A percentile compares a stretch with the other conserved stretches of the same genome.
Conservation (phyloP, 2,113 vertebrate genomes). For the Anoplopoma fimbria region DNA sequence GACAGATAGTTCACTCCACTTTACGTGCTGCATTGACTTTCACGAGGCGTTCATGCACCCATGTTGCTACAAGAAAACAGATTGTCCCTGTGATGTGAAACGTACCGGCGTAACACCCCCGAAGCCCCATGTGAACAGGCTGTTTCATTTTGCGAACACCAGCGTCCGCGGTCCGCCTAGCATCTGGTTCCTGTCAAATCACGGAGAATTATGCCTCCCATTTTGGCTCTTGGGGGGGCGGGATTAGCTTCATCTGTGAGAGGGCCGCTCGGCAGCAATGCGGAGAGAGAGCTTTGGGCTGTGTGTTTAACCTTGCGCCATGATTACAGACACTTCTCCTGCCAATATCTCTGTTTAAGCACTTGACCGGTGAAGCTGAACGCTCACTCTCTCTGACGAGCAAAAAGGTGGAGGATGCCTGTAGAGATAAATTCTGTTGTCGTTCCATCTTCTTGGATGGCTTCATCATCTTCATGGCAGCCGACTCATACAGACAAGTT, state of each 20-base stretch:
- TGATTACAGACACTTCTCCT: conserved; percentile 31
- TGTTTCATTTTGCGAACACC: conserved; percentile 59
- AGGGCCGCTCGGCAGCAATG: too few species aligned
- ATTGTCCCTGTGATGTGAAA: conserved; percentile 46
- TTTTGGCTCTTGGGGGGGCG: conserved; percentile 44
- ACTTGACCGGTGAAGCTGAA: conserved; percentile 1
- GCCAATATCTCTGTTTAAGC: conserved; percentile 26
- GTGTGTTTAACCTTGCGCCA: conserved; percentile 47
- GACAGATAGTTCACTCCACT: not conserved
- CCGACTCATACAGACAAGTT: conserved; percentile 25
- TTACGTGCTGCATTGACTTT: conserved; percentile 28
- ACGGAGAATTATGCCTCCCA: conserved; percentile 41
- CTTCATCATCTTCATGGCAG: conserved; percentile 36
- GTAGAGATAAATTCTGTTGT: conserved; percentile 19
- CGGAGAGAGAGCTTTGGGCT: conserved; percentile 10
- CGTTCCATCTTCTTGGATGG: conserved; percentile 7
- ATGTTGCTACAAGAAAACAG: conserved; percentile 39
- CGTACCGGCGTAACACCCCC: conserved; percentile 5
- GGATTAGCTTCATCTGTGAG: conserved; percentile 50
- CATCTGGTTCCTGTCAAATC: conserved; percentile 72
- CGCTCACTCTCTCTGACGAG: not conserved
- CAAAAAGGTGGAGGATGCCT: not conserved
- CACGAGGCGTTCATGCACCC: conserved; percentile 16
- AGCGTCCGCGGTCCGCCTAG: conserved; percentile 18
- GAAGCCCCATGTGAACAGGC: conserved; percentile 47